phyloP scores from a whole-genome alignment of 2,113 vertebrate genomes.

The Puntigrus tetrazona region DNA sequence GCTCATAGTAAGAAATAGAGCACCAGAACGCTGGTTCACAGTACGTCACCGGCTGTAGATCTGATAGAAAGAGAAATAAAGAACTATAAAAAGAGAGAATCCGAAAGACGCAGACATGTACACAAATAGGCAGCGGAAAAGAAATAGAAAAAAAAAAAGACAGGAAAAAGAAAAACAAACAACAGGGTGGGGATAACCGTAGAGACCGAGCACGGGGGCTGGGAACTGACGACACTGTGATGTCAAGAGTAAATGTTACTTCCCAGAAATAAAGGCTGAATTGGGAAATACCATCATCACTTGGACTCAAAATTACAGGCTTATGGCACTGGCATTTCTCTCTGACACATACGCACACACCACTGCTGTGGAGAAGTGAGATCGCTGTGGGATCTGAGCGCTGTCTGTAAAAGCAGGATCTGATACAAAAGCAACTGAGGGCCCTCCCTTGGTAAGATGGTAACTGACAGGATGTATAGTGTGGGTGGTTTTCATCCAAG shows the following conservation, averaged over 20 bases:
- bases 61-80: conserved; percentile 66
- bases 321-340: conserved; percentile 52
- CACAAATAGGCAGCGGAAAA: conserved; percentile 2
- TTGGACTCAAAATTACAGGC: conserved; percentile 65
- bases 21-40: conserved; percentile 99
- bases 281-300: conserved; percentile 68
- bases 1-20: conserved; percentile 97
- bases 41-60: conserved; percentile 97
- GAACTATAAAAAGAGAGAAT: neutral
- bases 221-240: conserved; percentile 60
- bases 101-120: neutral
- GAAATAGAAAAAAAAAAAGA: neutral
- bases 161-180: conserved; percentile 17
- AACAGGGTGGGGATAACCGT: conserved; percentile 44
- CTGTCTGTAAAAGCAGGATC: conserved; percentile 59
- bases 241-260: conserved; percentile 58
- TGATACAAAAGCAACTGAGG: conserved; percentile 53
- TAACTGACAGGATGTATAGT: conserved; percentile 66
- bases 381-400: conserved; percentile 43
- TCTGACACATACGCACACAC: conserved; percentile 53
- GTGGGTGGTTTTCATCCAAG: conserved; percentile 54
- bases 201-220: conserved; percentile 45
- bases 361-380: neutral
- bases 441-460: conserved; percentile 59
- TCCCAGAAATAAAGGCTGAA: conserved; percentile 67